These are phyloP conservation scores for Oenanthe oenanthe DNA, from an alignment of 2,113 vertebrate genomes.

Conservation along the genomic window DNA sequence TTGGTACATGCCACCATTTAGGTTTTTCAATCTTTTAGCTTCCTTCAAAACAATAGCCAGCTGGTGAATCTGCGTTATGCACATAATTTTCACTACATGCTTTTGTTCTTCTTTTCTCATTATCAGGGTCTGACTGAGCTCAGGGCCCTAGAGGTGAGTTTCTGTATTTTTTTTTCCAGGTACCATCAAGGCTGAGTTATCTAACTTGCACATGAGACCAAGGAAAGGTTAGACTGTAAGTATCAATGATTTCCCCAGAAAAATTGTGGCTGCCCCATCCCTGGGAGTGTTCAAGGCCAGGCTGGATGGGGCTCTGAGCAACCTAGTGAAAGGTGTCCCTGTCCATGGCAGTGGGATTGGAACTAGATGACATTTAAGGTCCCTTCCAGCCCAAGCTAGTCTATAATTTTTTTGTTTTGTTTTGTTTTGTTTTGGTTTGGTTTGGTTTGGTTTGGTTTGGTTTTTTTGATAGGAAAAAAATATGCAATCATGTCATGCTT, in stretches of 20 bases:
- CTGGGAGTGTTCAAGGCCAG: not conserved
- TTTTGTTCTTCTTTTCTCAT: not conserved
- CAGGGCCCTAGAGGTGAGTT: not conserved
- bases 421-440: not conserved
- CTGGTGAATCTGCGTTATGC: not conserved
- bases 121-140: not conserved
- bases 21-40: not conserved
- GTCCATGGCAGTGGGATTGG: not conserved
- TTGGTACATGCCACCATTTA: not conserved
- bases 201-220: not conserved
- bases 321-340: not conserved
- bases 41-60: not conserved
- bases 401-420: not conserved
- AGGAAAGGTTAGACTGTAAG: not conserved
- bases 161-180: not conserved
- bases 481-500: not conserved
- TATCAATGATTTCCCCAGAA: not conserved
- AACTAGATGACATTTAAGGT: not conserved
- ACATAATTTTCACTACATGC: not conserved
- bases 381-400: not conserved
- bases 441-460: too few relatives aligned
- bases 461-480: not conserved
- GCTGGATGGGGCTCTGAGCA: not conserved
- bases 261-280: fast-evolving
- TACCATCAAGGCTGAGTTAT: not conserved